Conservation (phyloP, 1,140 invertebrate species). For the Anastatus disparis region DNA sequence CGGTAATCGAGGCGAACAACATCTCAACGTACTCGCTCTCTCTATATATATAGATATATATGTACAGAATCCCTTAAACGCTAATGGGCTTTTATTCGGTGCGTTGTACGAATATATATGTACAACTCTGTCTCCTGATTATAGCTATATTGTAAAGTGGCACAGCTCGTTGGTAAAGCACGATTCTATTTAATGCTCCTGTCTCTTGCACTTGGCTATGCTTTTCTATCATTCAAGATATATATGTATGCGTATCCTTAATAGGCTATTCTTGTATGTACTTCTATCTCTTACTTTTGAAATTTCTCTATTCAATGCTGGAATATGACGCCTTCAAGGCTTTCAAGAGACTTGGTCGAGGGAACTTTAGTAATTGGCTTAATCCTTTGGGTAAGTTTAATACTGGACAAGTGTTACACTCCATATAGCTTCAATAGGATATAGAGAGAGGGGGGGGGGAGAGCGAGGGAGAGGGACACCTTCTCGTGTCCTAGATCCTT, state of each 20-base stretch:
- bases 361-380: slow-evolving; percentile 26
- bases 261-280: no score
- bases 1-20: slow-evolving; percentile 12
- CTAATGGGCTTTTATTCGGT: slow-evolving; percentile 21
- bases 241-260: no score
- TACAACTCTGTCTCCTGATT: no score
- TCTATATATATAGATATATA: no score
- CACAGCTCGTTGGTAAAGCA: no score
- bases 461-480: no score
- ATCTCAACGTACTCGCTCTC: background rate
- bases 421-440: background rate
- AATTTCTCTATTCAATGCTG: slow-evolving; percentile 7
- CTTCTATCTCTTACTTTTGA: no score
- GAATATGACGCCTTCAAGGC: background rate
- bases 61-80: no score
- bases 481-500: no score
- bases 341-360: background rate
- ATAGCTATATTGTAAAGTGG: no score
- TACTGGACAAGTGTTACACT: background rate
- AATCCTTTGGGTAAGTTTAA: slow-evolving; percentile 12
- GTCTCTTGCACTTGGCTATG: background rate
- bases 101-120: background rate
- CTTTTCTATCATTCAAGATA: no score
- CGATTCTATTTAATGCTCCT: slow-evolving; percentile 9
- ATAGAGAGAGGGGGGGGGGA: no score